Evolutionary conservation across 35 echinoderm and acorn worm genomes (phyloP).

Genomic region (Apostichopus japonicus): DNA sequence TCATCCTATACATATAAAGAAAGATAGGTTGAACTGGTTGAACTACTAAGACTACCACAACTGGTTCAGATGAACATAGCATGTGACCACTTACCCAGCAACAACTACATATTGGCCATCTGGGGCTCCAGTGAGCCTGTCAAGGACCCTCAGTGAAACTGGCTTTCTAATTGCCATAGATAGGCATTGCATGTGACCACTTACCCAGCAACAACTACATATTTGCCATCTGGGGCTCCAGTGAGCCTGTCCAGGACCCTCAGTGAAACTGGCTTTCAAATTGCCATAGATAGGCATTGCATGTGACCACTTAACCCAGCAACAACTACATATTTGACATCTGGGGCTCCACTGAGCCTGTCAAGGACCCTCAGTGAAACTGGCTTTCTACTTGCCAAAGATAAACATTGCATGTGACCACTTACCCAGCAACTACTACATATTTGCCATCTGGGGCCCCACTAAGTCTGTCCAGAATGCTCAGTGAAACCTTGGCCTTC

Average conservation of each 20-base stretch:
- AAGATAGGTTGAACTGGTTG: background rate
- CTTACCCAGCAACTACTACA: constrained; percentile 93
- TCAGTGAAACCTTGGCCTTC: constrained; percentile 92
- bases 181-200: constrained; percentile 72
- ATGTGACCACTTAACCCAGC: constrained; percentile 62
- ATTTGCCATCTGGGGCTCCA: constrained; percentile 81
- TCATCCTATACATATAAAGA: constrained; percentile 71
- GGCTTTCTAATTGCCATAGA: constrained; percentile 94
- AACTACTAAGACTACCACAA: no score
- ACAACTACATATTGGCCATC: constrained; percentile 93
- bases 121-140: constrained; percentile 65
- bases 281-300: constrained; percentile 73
- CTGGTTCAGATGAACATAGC: no score
- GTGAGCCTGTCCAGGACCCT: constrained; percentile 74
- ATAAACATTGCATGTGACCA: constrained; percentile 70
- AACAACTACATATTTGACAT: constrained; percentile 92
- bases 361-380: constrained; percentile 79
- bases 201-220: constrained; percentile 94
- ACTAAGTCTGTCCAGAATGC: constrained; percentile 75
- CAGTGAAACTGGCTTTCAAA: constrained; percentile 92
- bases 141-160: constrained; percentile 75
- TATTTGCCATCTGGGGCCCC: constrained; percentile 85
- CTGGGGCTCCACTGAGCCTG: constrained; percentile 65
- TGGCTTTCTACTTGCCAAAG: constrained; percentile 92
- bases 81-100: no score